A percentile compares a stretch with the other conserved stretches of the same genome.
phyloP scores from a whole-genome alignment of 2,797 vertebrate genomes.

The Knipowitschia caucasica region DNA sequence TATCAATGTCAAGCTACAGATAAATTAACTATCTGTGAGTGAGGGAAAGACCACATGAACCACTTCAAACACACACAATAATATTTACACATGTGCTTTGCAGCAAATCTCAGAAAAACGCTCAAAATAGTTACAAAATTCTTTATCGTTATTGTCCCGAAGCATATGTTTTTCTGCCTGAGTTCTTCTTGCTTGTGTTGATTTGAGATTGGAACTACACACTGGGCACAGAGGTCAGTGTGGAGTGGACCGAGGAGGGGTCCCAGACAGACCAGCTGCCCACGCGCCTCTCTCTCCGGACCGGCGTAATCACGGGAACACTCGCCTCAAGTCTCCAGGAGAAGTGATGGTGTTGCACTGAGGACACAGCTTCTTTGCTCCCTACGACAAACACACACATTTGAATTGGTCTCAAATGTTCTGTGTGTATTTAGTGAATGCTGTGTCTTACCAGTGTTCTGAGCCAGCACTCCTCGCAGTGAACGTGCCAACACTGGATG shows the following conservation, averaged over 20 bases:
- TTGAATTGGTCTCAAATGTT: neutral
- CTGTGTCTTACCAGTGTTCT: slow-evolving; percentile 74
- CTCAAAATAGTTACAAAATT: slow-evolving; percentile 57
- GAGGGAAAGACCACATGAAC: slow-evolving; percentile 48
- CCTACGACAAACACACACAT: slow-evolving; percentile 49
- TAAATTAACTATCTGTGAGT: slow-evolving; percentile 47
- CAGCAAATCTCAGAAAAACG: slow-evolving; percentile 43
- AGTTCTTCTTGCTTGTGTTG: slow-evolving; percentile 44
- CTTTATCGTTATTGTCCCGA: slow-evolving; percentile 61
- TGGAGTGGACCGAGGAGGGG: slow-evolving; percentile 17
- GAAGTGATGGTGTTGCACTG: slow-evolving; percentile 86
- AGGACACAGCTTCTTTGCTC: slow-evolving; percentile 84
- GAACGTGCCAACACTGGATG: slow-evolving; percentile 87
- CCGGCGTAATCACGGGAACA: slow-evolving; percentile 72
- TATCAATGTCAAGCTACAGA: slow-evolving; percentile 43
- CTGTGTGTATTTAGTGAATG: neutral
- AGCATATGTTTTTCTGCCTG: slow-evolving; percentile 50
- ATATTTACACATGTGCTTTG: slow-evolving; percentile 74
- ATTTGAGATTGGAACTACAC: slow-evolving; percentile 27
- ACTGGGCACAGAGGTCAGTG: slow-evolving; percentile 9
- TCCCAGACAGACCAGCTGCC: slow-evolving; percentile 69
- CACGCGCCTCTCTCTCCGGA: slow-evolving; percentile 12
- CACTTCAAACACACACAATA: slow-evolving; percentile 61
- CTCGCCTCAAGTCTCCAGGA: slow-evolving; percentile 80
- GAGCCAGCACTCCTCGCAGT: slow-evolving; percentile 86